phyloP scores from a whole-genome alignment of 2,888 invertebrate species.

The Callyntrura sp. region DNA sequence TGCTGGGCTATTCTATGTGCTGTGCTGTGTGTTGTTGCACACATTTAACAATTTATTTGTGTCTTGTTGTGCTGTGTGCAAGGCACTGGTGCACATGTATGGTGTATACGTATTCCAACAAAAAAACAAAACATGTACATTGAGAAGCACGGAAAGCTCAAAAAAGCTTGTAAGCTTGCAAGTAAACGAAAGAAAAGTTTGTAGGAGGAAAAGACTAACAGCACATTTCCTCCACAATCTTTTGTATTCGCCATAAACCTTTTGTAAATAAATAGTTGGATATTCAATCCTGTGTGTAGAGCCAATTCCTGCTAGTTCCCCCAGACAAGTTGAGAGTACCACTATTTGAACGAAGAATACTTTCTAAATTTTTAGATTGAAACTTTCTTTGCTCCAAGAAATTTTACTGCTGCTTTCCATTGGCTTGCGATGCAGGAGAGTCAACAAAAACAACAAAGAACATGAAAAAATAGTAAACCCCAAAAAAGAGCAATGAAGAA shows the following conservation, averaged over 20 bases:
- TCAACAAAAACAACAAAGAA: conserved; percentile 30
- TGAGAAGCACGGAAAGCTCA: not conserved
- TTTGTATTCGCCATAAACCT: conserved; percentile 51
- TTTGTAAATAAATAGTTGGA: conserved; percentile 43
- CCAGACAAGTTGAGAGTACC: not conserved
- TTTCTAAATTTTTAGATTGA: conserved; percentile 40
- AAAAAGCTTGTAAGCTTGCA: not conserved
- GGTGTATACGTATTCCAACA: not conserved
- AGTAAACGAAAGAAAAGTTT: conserved; percentile 1
- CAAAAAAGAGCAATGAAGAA: conserved; percentile 26
- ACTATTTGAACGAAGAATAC: not conserved
- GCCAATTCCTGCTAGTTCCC: not conserved
- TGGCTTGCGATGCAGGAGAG: conserved; percentile 38
- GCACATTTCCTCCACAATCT: conserved; percentile 40
- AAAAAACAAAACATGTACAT: conserved; percentile 1
- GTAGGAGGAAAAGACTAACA: conserved; percentile 19
- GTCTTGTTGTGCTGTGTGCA: not conserved
- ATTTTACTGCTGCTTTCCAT: conserved; percentile 4
- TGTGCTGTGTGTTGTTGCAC: too few species aligned
- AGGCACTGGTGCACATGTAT: not conserved
- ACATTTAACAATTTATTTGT: too few species aligned
- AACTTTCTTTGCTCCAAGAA: conserved; percentile 21
- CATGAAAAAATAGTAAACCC: conserved; percentile 8
- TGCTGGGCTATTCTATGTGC: too few species aligned
- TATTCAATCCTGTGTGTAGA: not conserved